Evolutionary conservation across 2,797 vertebrate species (phyloP), one percentile per base, ranked within the genome.

Genomic region (Hypotaenidia philippensis): DNA sequence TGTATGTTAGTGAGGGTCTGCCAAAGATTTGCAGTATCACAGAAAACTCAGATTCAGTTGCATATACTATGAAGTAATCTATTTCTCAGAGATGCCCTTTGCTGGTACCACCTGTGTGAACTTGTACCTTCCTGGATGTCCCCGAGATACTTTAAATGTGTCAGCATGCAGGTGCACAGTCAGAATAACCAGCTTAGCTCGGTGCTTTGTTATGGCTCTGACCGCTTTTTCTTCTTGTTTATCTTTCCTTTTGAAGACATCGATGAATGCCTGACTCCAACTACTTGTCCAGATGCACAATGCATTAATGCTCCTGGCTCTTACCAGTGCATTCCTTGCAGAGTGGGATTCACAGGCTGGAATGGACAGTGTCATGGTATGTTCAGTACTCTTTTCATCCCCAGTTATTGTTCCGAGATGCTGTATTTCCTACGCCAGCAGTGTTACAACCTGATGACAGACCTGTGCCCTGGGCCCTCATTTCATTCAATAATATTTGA

Each of bases 341-440:
- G 98, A 27, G 93, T 97, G 56, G 99, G 99, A 16, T 99, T 99
- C 96, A 96, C 98, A 93, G 99, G 98, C 71, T 98, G 98, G 95
- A 98, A 98, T 5, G 99, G 99, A 63, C 98, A 98, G 49, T 99
- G 99, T 96, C 97, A 98, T 26, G 99, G 99, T 99, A 98, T 60
- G 98, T 98, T 64, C 60, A 10, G 14, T 80, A 22, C 32, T 88
- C 14, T 50, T 75, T 61, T 61, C 41, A 21, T 63, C 45, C 59
- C 6, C 13, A 18, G 11, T 87, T 79, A 3, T 53, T 11, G 1
- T 94, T 83, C 63, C 14, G 17, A 65, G 7, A 38, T 26, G 29
- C 27, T 71, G 5, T 77, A 13, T 32, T 87, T 16, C 25, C 23
- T 66, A 5, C 36, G 79, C 32, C 7, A 1, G 44, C 49, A 6